Evolutionary conservation across 2,888 invertebrate species (phyloP), one percentile per base, ranked within the genome.

Genomic region (Dinocampus coccinellae): DNA sequence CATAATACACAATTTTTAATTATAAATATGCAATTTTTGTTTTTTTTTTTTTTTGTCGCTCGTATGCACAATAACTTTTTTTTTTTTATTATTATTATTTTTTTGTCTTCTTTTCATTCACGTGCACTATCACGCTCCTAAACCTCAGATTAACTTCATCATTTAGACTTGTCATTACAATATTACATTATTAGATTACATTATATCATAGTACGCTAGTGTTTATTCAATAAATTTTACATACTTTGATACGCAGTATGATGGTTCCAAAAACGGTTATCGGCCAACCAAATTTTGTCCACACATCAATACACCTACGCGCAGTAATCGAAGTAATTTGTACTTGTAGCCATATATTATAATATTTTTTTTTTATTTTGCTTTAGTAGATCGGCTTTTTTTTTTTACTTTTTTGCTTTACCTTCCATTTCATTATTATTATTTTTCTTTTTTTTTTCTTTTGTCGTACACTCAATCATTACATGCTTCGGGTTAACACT

Each of bases 311-410:
- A 87, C 85, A 85, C 83, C 86, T 86, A 87, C 86, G 85, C 84
- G 85, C 86, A 85, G 86, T 87, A 87, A 85, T 87, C 86, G 87
- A 87, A 87, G 86, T 87, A 87, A 87, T 87, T 87, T 87, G 87
- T 87, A 87, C 87, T 87, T 87, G 87, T 87, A 87, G 87, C 87
- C 87, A 87, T 87, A 87, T 86, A 87, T 85, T 85, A 85, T 87
- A 87, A 87, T 87, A 87, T 84, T 87, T 85, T 87, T 84, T 76
- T 76, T 75, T 78, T n/a, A n/a, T 78, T 79, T 79, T 81, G 81
- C 82, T 69, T 74, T 68, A 73, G 74, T 62, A 33, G 69, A 69
- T 76, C 78, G 76, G 76, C 79, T 72, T 69, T 75, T 78, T 76
- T 7, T 47, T 16, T 16, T 16, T n/a, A 74, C 69, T 75, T 70